These are phyloP conservation scores for Sinohyriopsis cumingii DNA, from an alignment of 2,888 invertebrate species.

Conservation along the genomic window DNA sequence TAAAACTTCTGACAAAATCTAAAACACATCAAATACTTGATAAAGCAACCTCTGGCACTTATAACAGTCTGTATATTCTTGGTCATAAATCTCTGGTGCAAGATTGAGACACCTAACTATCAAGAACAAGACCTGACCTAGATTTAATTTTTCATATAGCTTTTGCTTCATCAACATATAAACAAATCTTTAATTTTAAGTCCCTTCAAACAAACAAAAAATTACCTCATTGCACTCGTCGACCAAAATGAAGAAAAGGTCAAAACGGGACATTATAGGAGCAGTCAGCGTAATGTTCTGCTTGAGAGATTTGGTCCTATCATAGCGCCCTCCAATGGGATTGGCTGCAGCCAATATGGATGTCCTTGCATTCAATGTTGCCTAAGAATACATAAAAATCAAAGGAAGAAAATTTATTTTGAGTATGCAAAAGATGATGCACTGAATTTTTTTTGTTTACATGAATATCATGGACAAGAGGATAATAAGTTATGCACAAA, in stretches of 20 bases:
- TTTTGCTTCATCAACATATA: too few relatives aligned
- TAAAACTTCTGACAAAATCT: too few relatives aligned
- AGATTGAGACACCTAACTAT: too few relatives aligned
- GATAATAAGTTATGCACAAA: too few relatives aligned
- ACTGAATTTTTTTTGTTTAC: not conserved
- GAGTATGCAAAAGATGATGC: not conserved
- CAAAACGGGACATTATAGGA: conserved; percentile 99
- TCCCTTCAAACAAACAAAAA: too few relatives aligned
- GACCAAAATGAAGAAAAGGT: conserved; percentile 97
- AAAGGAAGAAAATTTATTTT: not conserved
- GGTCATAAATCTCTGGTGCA: too few relatives aligned
- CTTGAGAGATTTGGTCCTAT: conserved; percentile 92
- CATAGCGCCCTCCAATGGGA: conserved; percentile 97
- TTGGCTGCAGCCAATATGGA: conserved; percentile 99
- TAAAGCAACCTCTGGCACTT: too few relatives aligned
- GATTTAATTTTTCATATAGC: too few relatives aligned
- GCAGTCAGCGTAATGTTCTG: conserved; percentile 95
- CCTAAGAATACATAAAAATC: conserved; percentile 74
- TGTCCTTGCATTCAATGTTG: conserved; percentile 96
- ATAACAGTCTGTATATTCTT: too few relatives aligned
- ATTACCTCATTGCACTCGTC: conserved; percentile 93
- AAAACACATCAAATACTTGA: too few relatives aligned
- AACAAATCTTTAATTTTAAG: too few relatives aligned
- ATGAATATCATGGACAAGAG: not conserved
- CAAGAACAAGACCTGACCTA: too few relatives aligned